phyloP scores from a whole-genome alignment of 2,113 vertebrate genomes.

The Garra rufa region DNA sequence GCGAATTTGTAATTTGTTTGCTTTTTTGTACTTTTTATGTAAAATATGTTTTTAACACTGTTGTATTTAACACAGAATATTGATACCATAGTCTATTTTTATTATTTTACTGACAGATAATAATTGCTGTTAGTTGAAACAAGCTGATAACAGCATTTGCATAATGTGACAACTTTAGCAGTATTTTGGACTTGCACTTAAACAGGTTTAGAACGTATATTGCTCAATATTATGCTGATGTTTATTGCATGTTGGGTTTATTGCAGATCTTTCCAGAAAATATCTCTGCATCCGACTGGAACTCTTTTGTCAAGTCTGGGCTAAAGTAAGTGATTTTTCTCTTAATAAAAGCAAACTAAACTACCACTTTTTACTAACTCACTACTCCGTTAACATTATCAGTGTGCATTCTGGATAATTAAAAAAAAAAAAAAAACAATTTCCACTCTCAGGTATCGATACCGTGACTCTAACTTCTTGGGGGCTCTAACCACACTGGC shows the following conservation, averaged over 20 bases:
- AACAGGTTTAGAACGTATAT: not conserved
- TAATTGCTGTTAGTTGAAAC: not conserved
- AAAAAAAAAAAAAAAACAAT: not conserved
- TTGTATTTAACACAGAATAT: not conserved
- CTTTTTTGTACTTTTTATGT: not conserved
- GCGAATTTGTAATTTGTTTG: not conserved
- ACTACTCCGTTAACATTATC: not conserved
- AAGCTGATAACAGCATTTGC: too few relatives aligned
- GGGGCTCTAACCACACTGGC: conserved; percentile 72
- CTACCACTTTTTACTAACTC: too few relatives aligned
- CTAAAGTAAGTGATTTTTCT: conserved; percentile 76
- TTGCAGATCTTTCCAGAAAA: conserved; percentile 74
- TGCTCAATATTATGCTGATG: not conserved
- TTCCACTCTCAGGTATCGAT: conserved; percentile 80
- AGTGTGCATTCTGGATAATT: not conserved
- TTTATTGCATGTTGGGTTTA: not conserved
- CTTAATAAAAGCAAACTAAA: not conserved
- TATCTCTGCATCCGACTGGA: conserved; percentile 83
- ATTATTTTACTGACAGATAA: not conserved
- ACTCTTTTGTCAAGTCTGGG: conserved; percentile 85
- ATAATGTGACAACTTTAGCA: not conserved
- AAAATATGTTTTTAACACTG: not conserved
- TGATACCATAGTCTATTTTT: not conserved
- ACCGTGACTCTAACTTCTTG: conserved; percentile 81
- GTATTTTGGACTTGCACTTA: not conserved